Conservation (phyloP, 2,888 invertebrate species). For the Ormyrus pomaceus region DNA sequence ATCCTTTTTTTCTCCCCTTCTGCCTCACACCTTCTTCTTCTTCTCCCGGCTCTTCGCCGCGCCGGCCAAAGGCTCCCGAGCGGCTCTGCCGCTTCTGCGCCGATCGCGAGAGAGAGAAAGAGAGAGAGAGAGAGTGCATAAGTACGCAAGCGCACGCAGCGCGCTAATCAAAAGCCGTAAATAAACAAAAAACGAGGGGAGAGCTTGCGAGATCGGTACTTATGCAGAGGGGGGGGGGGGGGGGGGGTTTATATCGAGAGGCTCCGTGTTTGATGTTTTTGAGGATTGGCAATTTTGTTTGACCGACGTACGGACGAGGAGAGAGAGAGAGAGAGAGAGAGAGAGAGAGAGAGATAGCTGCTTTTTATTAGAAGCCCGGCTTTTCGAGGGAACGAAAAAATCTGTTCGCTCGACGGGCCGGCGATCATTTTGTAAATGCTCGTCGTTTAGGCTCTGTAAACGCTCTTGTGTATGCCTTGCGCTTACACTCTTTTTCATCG, state of each 20-base stretch:
- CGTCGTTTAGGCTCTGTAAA: not conserved
- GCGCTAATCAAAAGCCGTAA: constrained; percentile 51
- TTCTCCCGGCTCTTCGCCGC: too few species aligned
- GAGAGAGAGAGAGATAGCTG: constrained; percentile 9
- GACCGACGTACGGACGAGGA: constrained; percentile 27
- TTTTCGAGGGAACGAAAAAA: constrained; percentile 5
- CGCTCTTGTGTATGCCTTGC: too few species aligned
- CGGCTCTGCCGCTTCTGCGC: too few species aligned
- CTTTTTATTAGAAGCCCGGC: not conserved
- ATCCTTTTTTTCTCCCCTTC: constrained; percentile 8
- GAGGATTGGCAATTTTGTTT: not conserved
- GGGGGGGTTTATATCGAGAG: too few species aligned
- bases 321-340: constrained; percentile 61
- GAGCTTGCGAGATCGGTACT: too few species aligned
- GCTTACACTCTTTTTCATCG: too few species aligned
- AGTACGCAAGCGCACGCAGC: constrained; percentile 38
- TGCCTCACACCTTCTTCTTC: not conserved
- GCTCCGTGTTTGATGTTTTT: too few species aligned
- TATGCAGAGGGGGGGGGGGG: too few species aligned
- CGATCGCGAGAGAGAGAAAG: too few species aligned
- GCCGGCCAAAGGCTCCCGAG: too few species aligned
- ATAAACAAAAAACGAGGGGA: constrained; percentile 48
- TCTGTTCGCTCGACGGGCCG: not conserved
- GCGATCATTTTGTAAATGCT: constrained; percentile 13
- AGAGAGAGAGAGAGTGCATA: too few species aligned